Conservation (phyloP, 92 coral and sea anemone genomes). For the Anthopleura xanthogrammica region DNA sequence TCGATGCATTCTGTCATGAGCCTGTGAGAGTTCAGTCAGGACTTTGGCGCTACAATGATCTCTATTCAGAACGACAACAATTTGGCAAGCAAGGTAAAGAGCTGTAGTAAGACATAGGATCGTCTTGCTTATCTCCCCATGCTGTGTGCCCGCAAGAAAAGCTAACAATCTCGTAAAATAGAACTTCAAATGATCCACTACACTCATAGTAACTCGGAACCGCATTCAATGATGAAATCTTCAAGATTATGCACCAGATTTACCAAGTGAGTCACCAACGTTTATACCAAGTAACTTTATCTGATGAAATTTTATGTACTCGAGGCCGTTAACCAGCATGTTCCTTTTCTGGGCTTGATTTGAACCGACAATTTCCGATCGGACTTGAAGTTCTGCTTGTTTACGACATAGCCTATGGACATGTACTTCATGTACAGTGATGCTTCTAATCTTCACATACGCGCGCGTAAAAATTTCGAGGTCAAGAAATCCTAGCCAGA, state of each 20-base stretch:
- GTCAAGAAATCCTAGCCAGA: conserved; percentile 20
- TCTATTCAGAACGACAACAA: conserved; percentile 6
- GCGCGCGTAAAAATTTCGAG: conserved; percentile 12
- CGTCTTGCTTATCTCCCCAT: conserved; percentile 28
- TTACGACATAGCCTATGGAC: background rate
- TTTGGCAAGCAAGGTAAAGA: conserved; percentile 21
- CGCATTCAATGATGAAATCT: background rate
- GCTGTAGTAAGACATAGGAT: conserved; percentile 17
- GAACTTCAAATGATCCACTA: background rate
- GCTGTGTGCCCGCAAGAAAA: background rate
- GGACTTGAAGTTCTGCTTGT: background rate
- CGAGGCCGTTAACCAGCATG: background rate
- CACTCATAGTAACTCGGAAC: conserved; percentile 7
- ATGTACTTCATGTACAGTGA: background rate
- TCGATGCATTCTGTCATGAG: conserved; percentile 18
- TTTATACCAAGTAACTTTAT: background rate
- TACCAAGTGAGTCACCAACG: background rate
- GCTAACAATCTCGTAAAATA: conserved; percentile 7
- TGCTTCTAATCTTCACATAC: background rate
- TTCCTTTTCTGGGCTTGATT: background rate
- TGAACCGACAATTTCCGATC: background rate
- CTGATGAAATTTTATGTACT: background rate
- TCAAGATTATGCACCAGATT: conserved; percentile 6
- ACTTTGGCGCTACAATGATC: conserved; percentile 12
- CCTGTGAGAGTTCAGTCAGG: conserved; percentile 16